Percentiles rank a stretch among this genome's conserved stretches.
Evolutionary conservation across 2,797 vertebrate species (phyloP).

Genomic region (Tapera naevia): DNA sequence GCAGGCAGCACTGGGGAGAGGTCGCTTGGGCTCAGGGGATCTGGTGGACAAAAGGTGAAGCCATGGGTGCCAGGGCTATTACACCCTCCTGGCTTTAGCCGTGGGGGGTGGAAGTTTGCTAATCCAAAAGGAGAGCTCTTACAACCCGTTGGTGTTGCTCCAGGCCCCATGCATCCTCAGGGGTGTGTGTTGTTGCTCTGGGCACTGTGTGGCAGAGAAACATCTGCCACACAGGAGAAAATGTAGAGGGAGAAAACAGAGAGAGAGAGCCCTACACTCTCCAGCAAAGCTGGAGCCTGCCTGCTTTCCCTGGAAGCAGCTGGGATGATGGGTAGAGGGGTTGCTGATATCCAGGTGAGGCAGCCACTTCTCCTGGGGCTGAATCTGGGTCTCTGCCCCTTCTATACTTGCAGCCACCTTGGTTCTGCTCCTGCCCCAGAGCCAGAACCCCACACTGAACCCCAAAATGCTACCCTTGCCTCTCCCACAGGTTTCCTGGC

Average conservation of each 20-base stretch:
- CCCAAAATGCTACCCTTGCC: neutral
- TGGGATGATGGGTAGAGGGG: neutral
- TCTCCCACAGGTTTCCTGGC: neutral
- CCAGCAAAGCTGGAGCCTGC: neutral
- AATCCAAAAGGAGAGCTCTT: neutral
- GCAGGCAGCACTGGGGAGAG: neutral
- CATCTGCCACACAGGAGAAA: neutral
- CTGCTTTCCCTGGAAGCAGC: neutral
- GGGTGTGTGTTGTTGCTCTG: neutral
- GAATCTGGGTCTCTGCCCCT: neutral
- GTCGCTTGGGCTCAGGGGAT: fast-evolving
- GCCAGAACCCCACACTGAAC: fast-evolving
- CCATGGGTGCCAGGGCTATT: neutral
- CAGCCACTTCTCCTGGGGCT: neutral
- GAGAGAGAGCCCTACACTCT: neutral
- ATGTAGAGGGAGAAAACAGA: neutral
- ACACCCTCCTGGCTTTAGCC: neutral
- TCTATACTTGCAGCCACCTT: too few relatives aligned
- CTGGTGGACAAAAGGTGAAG: neutral
- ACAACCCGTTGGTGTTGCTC: neutral
- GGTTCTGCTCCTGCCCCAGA: neutral
- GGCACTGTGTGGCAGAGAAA: neutral
- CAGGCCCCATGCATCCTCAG: neutral
- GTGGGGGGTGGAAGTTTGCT: neutral
- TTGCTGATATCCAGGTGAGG: neutral